Conservation (phyloP, 1,140 invertebrate species). For the Microplitis demolitor region DNA sequence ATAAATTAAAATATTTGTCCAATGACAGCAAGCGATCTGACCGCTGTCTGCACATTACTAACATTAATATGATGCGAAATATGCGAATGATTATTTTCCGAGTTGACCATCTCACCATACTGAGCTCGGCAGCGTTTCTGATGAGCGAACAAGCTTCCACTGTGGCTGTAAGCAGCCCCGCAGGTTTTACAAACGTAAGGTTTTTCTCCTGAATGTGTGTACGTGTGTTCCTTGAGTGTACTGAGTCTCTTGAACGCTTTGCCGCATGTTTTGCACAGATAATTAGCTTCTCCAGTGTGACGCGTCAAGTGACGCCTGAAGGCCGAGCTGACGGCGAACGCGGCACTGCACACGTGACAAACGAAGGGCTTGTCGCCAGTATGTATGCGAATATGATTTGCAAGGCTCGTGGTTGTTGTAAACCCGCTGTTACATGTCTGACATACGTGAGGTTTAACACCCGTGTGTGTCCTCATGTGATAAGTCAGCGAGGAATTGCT, state of each 20-base stretch:
- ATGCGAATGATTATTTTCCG: slow-evolving; percentile 49
- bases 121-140: slow-evolving; percentile 59
- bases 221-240: slow-evolving; percentile 65
- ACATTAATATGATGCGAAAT: slow-evolving; percentile 53
- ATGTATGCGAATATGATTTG: slow-evolving; percentile 59
- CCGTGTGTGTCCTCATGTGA: slow-evolving; percentile 61
- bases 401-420: slow-evolving; percentile 57
- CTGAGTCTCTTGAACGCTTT: slow-evolving; percentile 69
- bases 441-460: slow-evolving; percentile 59
- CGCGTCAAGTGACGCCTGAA: slow-evolving; percentile 64
- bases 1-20: slow-evolving; percentile 53
- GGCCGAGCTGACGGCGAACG: slow-evolving; percentile 58
- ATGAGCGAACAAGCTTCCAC: slow-evolving; percentile 59
- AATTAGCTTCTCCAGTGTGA: slow-evolving; percentile 67
- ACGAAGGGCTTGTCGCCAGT: slow-evolving; percentile 59
- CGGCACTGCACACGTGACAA: slow-evolving; percentile 59
- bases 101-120: slow-evolving; percentile 50
- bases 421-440: slow-evolving; percentile 60
- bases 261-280: slow-evolving; percentile 67
- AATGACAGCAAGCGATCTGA: slow-evolving; percentile 56
- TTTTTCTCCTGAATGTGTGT: slow-evolving; percentile 65
- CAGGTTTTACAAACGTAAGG: slow-evolving; percentile 66
- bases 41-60: slow-evolving; percentile 56
- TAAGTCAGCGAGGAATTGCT: slow-evolving; percentile 60
- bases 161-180: slow-evolving; percentile 61